Percentiles rank a stretch among this genome's conserved stretches.
phyloP scores from a whole-genome alignment of 2,113 vertebrate genomes.

The Scopus umbretta region DNA sequence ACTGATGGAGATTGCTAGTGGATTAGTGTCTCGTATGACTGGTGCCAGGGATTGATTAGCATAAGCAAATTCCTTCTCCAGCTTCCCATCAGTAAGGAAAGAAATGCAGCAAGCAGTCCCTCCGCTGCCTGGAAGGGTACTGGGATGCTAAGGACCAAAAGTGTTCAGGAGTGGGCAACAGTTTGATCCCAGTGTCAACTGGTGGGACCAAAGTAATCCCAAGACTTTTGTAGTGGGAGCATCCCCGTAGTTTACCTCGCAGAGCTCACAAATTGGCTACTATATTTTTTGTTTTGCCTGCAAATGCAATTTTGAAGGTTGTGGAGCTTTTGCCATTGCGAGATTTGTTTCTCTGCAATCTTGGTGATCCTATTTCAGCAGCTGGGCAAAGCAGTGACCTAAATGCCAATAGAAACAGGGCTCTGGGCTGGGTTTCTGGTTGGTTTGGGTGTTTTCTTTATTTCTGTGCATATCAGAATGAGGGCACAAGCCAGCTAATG shows the following conservation, averaged over 20 bases:
- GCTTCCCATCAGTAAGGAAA: not conserved
- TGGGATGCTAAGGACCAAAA: not conserved
- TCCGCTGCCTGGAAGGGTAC: not conserved
- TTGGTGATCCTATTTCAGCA: not conserved
- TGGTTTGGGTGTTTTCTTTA: not conserved
- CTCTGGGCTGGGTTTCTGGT: not conserved
- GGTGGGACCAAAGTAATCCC: not conserved
- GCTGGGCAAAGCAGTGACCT: not conserved
- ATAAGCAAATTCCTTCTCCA: constrained; percentile 49
- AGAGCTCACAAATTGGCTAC: not conserved
- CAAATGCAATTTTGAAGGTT: not conserved
- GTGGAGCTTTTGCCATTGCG: not conserved
- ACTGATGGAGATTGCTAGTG: constrained; percentile 44
- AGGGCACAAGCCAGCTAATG: not conserved
- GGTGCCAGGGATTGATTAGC: constrained; percentile 49
- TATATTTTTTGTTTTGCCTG: not conserved
- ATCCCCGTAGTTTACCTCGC: not conserved
- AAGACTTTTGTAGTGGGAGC: not conserved
- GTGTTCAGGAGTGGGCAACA: not conserved
- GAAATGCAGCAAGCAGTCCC: not conserved
- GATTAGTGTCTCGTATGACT: constrained; percentile 36
- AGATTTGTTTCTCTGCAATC: not conserved
- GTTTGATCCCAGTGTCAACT: not conserved
- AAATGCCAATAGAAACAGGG: not conserved
- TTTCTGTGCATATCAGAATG: not conserved